Base-by-base conservation (phyloP, 64 coral and sea anemone species). In the Stichodactyla mertensii region DNA sequence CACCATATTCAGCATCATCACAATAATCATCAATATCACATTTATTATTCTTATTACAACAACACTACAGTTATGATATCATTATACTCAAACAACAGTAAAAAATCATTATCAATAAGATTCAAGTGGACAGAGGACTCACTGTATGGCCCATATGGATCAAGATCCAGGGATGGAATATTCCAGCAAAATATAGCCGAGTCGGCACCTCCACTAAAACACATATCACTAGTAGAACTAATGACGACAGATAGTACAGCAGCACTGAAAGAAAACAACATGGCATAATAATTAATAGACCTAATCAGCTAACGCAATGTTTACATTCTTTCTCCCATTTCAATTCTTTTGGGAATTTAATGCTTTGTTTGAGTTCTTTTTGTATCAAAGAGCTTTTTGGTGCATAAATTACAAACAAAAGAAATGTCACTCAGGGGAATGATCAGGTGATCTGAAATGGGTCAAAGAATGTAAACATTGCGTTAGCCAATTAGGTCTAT, bases 121-220 rank as follows among this genome's bases (percentile, higher is more conserved):
- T 31, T 31, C 28, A n/a, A 18, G 36, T 45, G 3, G 36, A 2
- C 1, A 45, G 1, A 55, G 15, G 55, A 99, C 97, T 99, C 88
- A 99, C 97, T 92, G 66, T 95, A 99, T 6, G 93, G 97, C 6
- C 93, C 97, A 62, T 99, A 99, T 27, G 97, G 97, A 24, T 99
- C 97, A 52, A 99, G 71, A 55, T 99, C 97, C 7, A 95, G 86
- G 2, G 97, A 88, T 7, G 97, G 93, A 66, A 99, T 92, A 84
- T 92, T 95, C 97, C 97, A 99, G 54, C 90, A 99, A 22, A 92
- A 55, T 8, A 99, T 85, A 20, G 97, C 92, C 2, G 85, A 84
- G 77, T 99, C 97, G 61, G 90, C 97, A 79, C 97, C 93, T 10
- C 93, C 93, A 67, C 93, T 99, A 31, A 95, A 99, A 78, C 97